Base-by-base conservation (phyloP, 2,888 invertebrate genomes). In the Aromia moschata region DNA sequence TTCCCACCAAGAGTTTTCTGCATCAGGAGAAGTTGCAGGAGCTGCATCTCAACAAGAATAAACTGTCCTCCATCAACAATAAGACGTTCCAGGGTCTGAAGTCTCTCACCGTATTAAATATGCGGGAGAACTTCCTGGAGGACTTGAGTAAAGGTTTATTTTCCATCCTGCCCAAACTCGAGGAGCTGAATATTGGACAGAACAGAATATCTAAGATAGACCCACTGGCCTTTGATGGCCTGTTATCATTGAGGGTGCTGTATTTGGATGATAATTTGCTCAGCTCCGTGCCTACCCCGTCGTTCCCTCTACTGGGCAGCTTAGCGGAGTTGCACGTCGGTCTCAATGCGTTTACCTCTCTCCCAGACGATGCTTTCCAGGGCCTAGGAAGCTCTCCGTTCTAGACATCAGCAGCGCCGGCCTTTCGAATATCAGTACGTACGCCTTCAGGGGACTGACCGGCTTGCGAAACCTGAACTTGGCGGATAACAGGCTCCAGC, bases 241-340 rank as follows among this genome's bases (percentile, higher is more conserved):
- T 94, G 49, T 83, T 85, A 2, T 88, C 90, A n/a, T 82, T 94
- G 56, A 84, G 92, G 61, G 89, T 93, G 14, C 82, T 94, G 10
- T 92, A 92, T 78, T 82, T 94, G 63, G 93, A 94, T 74, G 93
- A 94, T 77, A 94, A 94, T 78, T 89, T 91, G 60, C 79, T 94
- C 62, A 90, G 87, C 67, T 84, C 87, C 1, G 89, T 94, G 49
- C 94, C 94, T 12, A 90, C 91, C 1, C 80, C 86, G 12, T 87
- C 91, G 0, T 88, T 93, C 72, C 84, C 87, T 16, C 85, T 90
- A 1, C 80, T 94, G 70, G 89, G 89, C 55, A 89, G 90, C 68
- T 83, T 94, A 57, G 94, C 93, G 1, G 94, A 94, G 78, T 82
- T 94, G 9, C 93, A 92, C 74, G 86, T 94, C 36, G 94, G 94